A percentile compares a stretch with the other conserved stretches of the same genome.
Evolutionary conservation across 2,888 invertebrate genomes (phyloP).

Genomic region (Eutolmus rufibarbis): DNA sequence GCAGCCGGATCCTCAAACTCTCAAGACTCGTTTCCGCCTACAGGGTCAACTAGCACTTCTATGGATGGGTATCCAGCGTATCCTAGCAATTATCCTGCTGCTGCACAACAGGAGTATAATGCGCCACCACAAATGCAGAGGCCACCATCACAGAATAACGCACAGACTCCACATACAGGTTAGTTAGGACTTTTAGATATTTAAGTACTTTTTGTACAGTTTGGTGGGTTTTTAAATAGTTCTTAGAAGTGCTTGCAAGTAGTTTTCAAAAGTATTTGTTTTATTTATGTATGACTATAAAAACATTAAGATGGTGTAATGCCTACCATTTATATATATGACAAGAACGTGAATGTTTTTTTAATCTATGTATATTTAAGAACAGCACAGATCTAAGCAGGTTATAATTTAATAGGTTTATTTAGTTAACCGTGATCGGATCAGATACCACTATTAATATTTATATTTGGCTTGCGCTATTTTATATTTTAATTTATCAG

Average conservation of each 20-base stretch:
- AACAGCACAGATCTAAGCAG: no score
- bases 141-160: conserved; percentile 73
- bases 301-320: no score
- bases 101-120: conserved; percentile 70
- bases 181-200: conserved; percentile 51
- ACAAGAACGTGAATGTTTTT: neutral
- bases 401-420: no score
- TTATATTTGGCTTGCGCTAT: no score
- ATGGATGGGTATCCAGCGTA: conserved; percentile 84
- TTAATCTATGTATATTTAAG: no score
- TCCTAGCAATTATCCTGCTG: conserved; percentile 66
- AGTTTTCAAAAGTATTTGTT: neutral
- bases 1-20: conserved; percentile 83
- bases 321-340: neutral
- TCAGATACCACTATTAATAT: no score
- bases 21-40: conserved; percentile 87
- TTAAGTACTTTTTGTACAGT: neutral
- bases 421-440: no score
- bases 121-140: conserved; percentile 73
- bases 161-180: conserved; percentile 73
- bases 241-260: neutral
- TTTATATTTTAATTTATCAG: no score
- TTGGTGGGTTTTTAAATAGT: neutral
- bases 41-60: conserved; percentile 73
- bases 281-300: neutral